Evolutionary conservation across 92 coral and sea anemone species (phyloP).

Genomic region (Meandrina meandrites): DNA sequence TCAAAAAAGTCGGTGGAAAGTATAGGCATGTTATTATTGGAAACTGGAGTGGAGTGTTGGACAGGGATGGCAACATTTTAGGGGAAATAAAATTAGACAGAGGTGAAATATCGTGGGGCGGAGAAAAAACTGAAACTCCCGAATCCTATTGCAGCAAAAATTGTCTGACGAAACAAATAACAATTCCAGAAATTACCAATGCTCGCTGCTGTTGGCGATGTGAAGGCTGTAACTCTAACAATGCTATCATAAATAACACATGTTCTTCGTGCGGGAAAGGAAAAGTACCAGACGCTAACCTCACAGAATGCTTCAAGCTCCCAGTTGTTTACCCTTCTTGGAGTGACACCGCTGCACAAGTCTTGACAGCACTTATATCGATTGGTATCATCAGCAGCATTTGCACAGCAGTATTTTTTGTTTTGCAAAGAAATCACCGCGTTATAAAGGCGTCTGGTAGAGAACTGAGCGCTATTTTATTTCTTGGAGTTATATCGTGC

Average conservation of each 20-base stretch:
- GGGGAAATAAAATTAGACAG: conserved; percentile 47
- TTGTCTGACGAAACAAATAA: conserved; percentile 60
- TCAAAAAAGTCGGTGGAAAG: conserved; percentile 47
- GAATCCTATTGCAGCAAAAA: conserved; percentile 68
- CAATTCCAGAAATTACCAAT: conserved; percentile 55
- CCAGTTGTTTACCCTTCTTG: conserved; percentile 67
- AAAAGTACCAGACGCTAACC: conserved; percentile 65
- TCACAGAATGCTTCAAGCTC: conserved; percentile 58
- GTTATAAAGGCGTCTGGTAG: conserved; percentile 91
- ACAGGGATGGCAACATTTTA: conserved; percentile 30
- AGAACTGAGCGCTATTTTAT: conserved; percentile 78
- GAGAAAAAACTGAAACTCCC: conserved; percentile 49
- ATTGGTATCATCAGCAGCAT: conserved; percentile 23
- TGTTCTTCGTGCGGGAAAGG: conserved; percentile 77
- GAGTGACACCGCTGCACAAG: conserved; percentile 37
- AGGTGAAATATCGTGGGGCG: conserved; percentile 63
- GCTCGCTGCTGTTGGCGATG: conserved; percentile 91
- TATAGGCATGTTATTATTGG: conserved; percentile 72
- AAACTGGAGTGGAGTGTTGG: conserved; percentile 70
- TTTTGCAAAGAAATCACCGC: conserved; percentile 58
- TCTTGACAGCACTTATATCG: conserved; percentile 22
- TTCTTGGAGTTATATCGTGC: conserved; percentile 74
- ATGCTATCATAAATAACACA: conserved; percentile 75
- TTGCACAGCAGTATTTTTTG: conserved; percentile 63
- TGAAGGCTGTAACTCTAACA: conserved; percentile 53